These are phyloP conservation scores for Pantherophis alleghaniensis DNA, from an alignment of 2,797 vertebrate species.

Conservation along the genomic window DNA sequence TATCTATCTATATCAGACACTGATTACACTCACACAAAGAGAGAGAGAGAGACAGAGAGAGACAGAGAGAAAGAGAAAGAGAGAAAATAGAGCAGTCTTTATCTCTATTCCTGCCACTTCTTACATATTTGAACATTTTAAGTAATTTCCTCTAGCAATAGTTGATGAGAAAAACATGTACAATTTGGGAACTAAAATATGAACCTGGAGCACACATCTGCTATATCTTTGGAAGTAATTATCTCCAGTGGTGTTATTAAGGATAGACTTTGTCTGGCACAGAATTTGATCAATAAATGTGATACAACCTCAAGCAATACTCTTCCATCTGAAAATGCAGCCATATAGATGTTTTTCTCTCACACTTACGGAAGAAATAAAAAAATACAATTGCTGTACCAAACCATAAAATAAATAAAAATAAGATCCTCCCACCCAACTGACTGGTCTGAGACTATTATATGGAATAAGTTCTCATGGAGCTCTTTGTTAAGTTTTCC, in stretches of 20 bases:
- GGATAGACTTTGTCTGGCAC: not conserved
- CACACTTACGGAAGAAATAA: not conserved
- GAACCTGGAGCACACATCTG: not conserved
- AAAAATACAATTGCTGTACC: not conserved
- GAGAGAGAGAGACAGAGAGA: no score
- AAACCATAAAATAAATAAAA: conserved; percentile 19
- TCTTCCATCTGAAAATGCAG: not conserved
- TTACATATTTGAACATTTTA: not conserved
- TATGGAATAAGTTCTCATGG: conserved; percentile 6
- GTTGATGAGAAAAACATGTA: not conserved
- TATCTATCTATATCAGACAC: no score
- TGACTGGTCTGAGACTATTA: conserved; percentile 23
- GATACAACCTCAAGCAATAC: not conserved
- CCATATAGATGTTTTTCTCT: not conserved
- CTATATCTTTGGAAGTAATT: not conserved
- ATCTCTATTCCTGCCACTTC: not conserved
- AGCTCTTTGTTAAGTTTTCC: conserved; percentile 12
- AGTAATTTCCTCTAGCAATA: not conserved
- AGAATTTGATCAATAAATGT: not conserved
- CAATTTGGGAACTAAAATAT: not conserved
- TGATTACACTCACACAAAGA: no score
- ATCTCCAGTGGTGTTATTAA: not conserved
- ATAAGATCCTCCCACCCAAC: not conserved
- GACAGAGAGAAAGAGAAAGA: no score
- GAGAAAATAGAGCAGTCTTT: not conserved